Base-by-base conservation (phyloP, 2,888 invertebrate genomes). In the Capitulum mitella region DNA sequence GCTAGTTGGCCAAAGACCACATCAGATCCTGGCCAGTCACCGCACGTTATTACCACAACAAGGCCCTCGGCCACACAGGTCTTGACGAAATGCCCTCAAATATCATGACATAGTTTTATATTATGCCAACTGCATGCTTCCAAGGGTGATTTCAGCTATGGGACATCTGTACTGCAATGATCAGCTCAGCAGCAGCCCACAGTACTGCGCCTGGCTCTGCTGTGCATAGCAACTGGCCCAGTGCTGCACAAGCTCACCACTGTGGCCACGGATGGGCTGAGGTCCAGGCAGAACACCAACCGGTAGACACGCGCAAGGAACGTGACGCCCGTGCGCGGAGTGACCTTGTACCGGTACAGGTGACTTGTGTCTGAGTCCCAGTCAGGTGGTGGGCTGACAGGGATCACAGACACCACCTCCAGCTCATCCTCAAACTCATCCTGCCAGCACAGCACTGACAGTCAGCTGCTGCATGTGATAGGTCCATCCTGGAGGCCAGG, bases 211-310 rank as follows among this genome's bases (percentile, higher is more conserved):
- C 10, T 46, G 10, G 10, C 10, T 46, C 46, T 46, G 10, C 46
- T 85, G n/a, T n/a, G n/a, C n/a, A n/a, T n/a, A n/a, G n/a, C n/a
- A n/a, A n/a, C n/a, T n/a, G n/a, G n/a, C n/a, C n/a, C n/a, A n/a
- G n/a, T n/a, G n/a, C n/a, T n/a, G n/a, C n/a, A n/a, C n/a, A n/a
- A n/a, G n/a, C 89, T 87, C 85, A 91, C 92, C 81, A 92, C 90
- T 80, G 91, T 89, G 77, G 91, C 90, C 80, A 91, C 88, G 2
- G 93, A 93, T 19, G 93, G 92, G 84, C 92, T 92, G 84, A 93
- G 88, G 85, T 93, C 93, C 80, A 93, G 87, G 82, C 92, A 90
- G 84, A 91, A 92, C 77, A 91, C 92, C 82, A 92, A 88, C 81
- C 91, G 87, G 84, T 93, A 93, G 80, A 89, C 88, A 82, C 90